Base-by-base conservation (phyloP, 2,113 vertebrate genomes). In the Benitochromis conjunctus region DNA sequence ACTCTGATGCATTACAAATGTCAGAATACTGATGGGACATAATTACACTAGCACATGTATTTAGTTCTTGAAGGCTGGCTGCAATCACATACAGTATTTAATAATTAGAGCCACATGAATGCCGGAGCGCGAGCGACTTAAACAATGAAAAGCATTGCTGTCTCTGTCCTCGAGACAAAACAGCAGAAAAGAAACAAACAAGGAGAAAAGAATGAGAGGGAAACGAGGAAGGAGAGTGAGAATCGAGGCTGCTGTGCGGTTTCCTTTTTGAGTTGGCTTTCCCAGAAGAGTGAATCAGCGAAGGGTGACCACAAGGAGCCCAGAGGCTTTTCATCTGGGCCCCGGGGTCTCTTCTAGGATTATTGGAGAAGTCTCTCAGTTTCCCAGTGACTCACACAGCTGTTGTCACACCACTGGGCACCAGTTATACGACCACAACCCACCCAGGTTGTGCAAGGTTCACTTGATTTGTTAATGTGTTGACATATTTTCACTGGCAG, bases 271-370 rank as follows among this genome's bases (percentile, higher is more conserved):
- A 87, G 58, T 86, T 60, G 60, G 51, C 92, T 94, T 96, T 95
- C 94, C 93, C 93, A 96, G 93, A 95, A 94, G 87, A 90, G 92
- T 94, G 95, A 96, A 94, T 96, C 93, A 95, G 91, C 91, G 60
- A 64, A 79, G 81, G 82, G 56, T 86, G 92, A 95, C 94, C 93
- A 83, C 94, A 92, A 84, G 77, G 78, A 92, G 88, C 85, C 91
- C 82, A 77, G 82, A 86, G 87, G 83, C 85, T 91, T 93, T 94
- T 94, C 87, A 90, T 95, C 91, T 79, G 34, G 64, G 80, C 89
- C 94, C 87, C 58, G 78, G 89, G 85, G 82, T 80, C 79, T 91
- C 88, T 89, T 89, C 83, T 76, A 82, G 64, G 82, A 60, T 56
- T 9, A 88, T 79, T 36, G 53, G 21, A 55, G 71, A 51, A 76